phyloP scores from a whole-genome alignment of 2,113 vertebrate species.

The Oenanthe melanoleuca region DNA sequence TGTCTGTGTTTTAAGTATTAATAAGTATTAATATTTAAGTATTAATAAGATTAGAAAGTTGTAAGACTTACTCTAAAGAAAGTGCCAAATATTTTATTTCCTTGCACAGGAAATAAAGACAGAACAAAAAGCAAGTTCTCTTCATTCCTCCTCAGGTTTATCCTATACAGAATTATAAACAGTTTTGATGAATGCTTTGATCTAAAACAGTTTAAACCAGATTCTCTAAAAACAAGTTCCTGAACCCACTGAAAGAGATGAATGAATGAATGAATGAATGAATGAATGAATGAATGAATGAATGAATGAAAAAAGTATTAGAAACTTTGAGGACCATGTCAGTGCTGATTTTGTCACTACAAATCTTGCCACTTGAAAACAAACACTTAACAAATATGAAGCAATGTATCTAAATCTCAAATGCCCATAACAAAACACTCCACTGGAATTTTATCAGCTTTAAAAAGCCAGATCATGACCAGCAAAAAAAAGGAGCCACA shows the following conservation, averaged over 20 bases:
- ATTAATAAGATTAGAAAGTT: background rate
- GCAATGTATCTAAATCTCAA: background rate
- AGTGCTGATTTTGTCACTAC: background rate
- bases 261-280: background rate
- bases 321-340: background rate
- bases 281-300: background rate
- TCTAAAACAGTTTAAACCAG: background rate
- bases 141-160: background rate
- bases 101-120: background rate
- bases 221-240: background rate
- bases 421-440: background rate
- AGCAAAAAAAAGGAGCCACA: background rate
- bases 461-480: background rate
- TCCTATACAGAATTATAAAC: background rate
- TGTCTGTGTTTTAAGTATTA: too few relatives aligned
- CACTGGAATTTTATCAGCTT: background rate
- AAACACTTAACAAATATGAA: background rate
- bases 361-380: background rate
- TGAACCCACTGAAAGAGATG: background rate
- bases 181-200: background rate
- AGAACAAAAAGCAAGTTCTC: background rate
- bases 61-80: background rate
- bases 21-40: too few relatives aligned
- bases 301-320: background rate
- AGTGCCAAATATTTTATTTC: background rate